Evolutionary conservation across 2,113 vertebrate genomes (phyloP), one percentile per base, ranked within the genome.

Genomic region (Ptyas mucosa): DNA sequence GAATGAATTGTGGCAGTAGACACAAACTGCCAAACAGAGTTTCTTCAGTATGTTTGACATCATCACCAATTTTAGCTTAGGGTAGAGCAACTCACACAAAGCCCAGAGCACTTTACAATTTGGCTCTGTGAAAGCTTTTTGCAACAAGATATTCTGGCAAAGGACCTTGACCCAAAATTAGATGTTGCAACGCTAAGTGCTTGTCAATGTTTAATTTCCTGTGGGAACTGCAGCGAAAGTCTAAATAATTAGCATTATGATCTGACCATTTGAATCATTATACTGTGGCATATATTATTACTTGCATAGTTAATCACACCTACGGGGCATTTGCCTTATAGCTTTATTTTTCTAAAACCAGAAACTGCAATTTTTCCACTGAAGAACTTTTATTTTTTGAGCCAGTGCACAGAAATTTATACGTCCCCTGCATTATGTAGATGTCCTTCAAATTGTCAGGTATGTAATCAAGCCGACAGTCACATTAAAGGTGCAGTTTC

Each of bases 241-340:
- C 21, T 57, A 88, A 64, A 93, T 95, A 95, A 96, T 96, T 93
- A 96, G 86, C 87, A 91, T 95, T 93, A 93, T 95, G 90, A 91
- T 94, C 87, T 97, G 96, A 94, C 95, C 95, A 46, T 96, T 96
- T 94, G 92, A 96, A 94, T 94, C 91, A 92, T 85, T 95, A 95
- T 93, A 86, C 94, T 94, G 93, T 90, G 92, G 55, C 69, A 55
- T 91, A 93, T 92, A 93, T 95, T 92, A 94, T 95, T 96, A 94
- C 52, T 94, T 90, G 93, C 87, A 92, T 49, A 93, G 64, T 94
- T 96, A 94, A 93, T 93, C 89, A n/a, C 34, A 95, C 23, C 75
- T 86, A 64, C 23, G 9, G 55, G 55, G 88, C 8, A 93, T 53
- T 5, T 61, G 81, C 43, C 55, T 90, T 43, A 54, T 86, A 92